phyloP scores from a whole-genome alignment of 2,797 vertebrate genomes.

The Rhinogobio ventralis region DNA sequence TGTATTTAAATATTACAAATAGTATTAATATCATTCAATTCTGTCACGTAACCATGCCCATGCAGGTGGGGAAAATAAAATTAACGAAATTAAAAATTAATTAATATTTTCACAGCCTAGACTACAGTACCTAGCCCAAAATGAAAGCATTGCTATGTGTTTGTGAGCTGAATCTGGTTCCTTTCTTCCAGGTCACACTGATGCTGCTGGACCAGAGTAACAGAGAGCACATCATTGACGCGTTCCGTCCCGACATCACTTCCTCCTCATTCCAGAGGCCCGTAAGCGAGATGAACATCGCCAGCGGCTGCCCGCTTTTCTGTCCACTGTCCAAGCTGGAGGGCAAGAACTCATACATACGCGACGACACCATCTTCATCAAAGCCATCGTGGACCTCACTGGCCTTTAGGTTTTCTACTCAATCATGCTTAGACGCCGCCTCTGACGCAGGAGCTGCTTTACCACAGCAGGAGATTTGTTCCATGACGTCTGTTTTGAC shows the following conservation, averaged over 20 bases:
- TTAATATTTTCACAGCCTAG: neutral
- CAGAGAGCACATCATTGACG: slow-evolving; percentile 95
- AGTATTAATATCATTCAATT: neutral
- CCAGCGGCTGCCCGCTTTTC: slow-evolving; percentile 97
- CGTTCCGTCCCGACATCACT: slow-evolving; percentile 91
- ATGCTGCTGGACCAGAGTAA: slow-evolving; percentile 98
- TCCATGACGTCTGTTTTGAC: slow-evolving; percentile 12
- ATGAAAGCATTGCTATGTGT: neutral
- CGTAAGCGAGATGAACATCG: slow-evolving; percentile 95
- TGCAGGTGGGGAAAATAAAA: neutral
- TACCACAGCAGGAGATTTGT: neutral
- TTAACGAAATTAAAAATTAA: too few relatives aligned
- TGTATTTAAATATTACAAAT: neutral
- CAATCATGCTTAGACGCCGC: neutral
- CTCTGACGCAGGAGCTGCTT: slow-evolving; percentile 36
- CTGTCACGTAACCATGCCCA: neutral
- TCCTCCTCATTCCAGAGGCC: slow-evolving; percentile 97
- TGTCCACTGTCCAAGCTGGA: slow-evolving; percentile 94
- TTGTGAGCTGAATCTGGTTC: neutral
- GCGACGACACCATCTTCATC: slow-evolving; percentile 96
- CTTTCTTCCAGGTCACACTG: slow-evolving; percentile 85
- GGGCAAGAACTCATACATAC: slow-evolving; percentile 91
- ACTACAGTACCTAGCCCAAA: neutral
- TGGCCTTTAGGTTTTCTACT: slow-evolving; percentile 79
- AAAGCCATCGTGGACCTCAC: slow-evolving; percentile 97